Base-by-base conservation (phyloP, 2,888 invertebrate species). In the Alentia gelatinosa region DNA sequence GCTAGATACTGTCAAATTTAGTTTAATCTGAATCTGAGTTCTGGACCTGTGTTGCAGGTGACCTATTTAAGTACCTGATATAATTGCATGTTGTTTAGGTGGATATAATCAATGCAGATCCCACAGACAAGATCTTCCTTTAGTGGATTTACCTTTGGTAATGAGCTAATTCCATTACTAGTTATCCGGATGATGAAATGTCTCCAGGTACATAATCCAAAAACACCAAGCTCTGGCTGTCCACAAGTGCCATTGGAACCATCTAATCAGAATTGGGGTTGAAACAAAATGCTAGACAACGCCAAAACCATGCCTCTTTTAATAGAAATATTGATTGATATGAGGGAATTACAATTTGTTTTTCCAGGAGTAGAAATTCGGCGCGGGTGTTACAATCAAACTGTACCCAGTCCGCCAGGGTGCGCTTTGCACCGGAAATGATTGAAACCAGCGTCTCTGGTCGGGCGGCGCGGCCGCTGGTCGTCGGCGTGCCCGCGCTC, bases 311-410 rank as follows among this genome's bases (percentile, higher is more conserved):
- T 1, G 23, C 15, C 39, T 35, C 79, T 79, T 79, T 79, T 79
- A 79, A 79, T 79, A 79, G 79, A 79, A 79, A 35, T 79, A 79
- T 79, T 79, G 79, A 79, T 79, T 79, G 79, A 33, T 79, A 79
- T 26, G 1, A 15, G 37, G 37, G 37, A 79, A 79, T 79, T 79
- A 79, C 39, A 79, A 79, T 79, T 19, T 37, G 39, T 35, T 79
- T 79, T 79, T 39, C 4, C 39, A 37, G 19, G 79, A n/a, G n/a
- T 19, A 79, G 37, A 79, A 79, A 39, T 19, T 3, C 35, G 12
- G 39, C n/a, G 37, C 37, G 79, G 37, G 37, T 79, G 35, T 37
- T 37, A 37, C 79, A 33, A 79, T 35, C 79, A 79, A 35, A 79
- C 79, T 79, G 79, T 39, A 39, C 37, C 39, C 39, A 35, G 9